Base-by-base conservation (phyloP, 2,888 invertebrate species). In the Platypus cylindrus region DNA sequence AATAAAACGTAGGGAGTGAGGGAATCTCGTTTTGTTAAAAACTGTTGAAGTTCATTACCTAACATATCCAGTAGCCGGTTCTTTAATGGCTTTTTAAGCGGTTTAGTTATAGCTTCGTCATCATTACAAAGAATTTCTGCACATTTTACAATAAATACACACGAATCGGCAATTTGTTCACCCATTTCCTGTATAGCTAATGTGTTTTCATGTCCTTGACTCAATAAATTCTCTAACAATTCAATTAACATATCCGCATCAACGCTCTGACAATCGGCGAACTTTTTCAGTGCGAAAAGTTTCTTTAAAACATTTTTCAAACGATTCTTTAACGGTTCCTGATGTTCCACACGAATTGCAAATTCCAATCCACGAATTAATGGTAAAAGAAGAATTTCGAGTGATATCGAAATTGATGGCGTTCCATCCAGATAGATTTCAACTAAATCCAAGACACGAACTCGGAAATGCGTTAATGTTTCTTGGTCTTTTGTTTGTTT, bases 371-470 rank as follows among this genome's bases (percentile, higher is more conserved):
- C 68, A 45, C 75, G 68, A 28, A 75, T 72, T 2, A 83, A 58
- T 0, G 79, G 75, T 5, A 75, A 62, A n/a, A n/a, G n/a, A 48
- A 83, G 71, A 62, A 82, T 75, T 47, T 77, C 76, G 26, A 83
- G 59, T 36, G 73, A 70, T 16, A 77, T 62, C 23, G 73, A 66
- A 71, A 83, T 71, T 0, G 75, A 67, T 1, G 81, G 79, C 31
- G 69, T 71, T 14, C 75, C 74, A 46, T 79, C 76, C 22, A 82
- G 54, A 53, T 81, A 83, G 45, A 75, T 75, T 48, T 81, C 78
- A 11, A 83, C 64, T 30, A 84, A 62, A 63, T 83, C 83, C 22
- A 83, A 64, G n/a, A 76, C 80, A 43, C 81, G 67, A 22, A 78
- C 71, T 43, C 81, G 66, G 48, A 82, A 82, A 55, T 82, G 80